Conservation (phyloP, 1,140 invertebrate species). For the Cryptotermes secundus region DNA sequence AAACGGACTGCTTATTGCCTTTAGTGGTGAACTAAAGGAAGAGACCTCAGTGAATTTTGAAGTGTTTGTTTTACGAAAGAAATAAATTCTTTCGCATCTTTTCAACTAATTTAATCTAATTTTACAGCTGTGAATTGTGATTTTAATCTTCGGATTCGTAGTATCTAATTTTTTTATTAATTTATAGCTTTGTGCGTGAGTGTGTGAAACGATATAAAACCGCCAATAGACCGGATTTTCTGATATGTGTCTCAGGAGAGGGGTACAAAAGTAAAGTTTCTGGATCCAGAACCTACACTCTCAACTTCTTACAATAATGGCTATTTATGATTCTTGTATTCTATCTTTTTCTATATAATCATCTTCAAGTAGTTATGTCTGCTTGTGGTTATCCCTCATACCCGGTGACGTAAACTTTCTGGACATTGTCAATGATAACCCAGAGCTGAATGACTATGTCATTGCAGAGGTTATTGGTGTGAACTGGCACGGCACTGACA, state of each 20-base stretch:
- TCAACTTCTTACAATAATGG: too few species aligned
- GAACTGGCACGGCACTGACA: neutral
- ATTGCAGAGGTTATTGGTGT: neutral
- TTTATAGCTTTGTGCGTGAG: neutral
- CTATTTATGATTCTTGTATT: too few species aligned
- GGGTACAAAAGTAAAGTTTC: too few species aligned
- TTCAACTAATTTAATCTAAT: neutral
- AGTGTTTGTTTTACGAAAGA: neutral
- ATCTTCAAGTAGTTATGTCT: too few species aligned
- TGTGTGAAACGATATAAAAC: neutral
- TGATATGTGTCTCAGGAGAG: too few species aligned
- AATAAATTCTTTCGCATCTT: neutral
- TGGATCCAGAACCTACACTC: too few species aligned
- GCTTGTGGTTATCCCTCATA: too few species aligned
- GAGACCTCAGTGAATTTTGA: neutral
- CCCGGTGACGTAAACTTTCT: too few species aligned
- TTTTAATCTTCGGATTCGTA: neutral
- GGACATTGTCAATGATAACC: too few species aligned
- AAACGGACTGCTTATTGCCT: neutral
- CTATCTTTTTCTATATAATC: too few species aligned
- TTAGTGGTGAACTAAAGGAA: neutral
- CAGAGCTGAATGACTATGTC: neutral
- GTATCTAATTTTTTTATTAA: neutral
- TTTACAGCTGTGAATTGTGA: neutral
- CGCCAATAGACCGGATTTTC: too few species aligned